A percentile compares a stretch with the other conserved stretches of the same genome.
phyloP scores from a whole-genome alignment of 2,797 vertebrate species.

The Falco berigora region DNA sequence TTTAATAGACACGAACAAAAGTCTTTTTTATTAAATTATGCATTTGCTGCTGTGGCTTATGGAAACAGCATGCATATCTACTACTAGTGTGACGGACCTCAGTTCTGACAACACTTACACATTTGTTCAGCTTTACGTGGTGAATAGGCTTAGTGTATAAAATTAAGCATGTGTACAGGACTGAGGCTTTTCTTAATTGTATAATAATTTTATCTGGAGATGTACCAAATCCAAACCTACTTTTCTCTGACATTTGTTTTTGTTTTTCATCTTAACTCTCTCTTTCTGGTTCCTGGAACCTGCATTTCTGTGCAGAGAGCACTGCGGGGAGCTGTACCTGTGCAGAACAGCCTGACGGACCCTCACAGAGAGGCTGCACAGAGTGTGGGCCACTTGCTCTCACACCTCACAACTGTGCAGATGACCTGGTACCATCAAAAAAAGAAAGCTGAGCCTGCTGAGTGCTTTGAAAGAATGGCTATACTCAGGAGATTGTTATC shows the following conservation, averaged over 20 bases:
- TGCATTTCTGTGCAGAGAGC: not conserved
- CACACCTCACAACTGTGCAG: not conserved
- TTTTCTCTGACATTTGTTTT: not conserved
- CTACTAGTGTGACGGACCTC: not conserved
- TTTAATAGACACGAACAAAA: conserved; percentile 50
- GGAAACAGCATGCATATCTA: conserved; percentile 30
- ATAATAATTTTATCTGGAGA: not conserved
- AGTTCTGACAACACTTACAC: conserved; percentile 9
- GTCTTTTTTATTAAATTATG: conserved; percentile 54
- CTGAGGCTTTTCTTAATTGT: conserved; percentile 10
- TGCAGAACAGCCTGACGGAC: not conserved
- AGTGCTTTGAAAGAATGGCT: not conserved
- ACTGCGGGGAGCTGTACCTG: rapidly evolving
- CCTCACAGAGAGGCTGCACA: not conserved
- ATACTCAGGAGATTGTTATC: not conserved
- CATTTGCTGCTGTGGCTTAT: conserved; percentile 39
- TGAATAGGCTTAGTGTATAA: conserved; percentile 40
- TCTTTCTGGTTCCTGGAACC: not conserved
- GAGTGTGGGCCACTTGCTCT: not conserved
- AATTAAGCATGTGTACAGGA: not conserved
- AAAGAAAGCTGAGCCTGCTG: not conserved
- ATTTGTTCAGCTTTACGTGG: not conserved
- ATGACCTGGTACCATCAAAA: not conserved
- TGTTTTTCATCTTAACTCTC: not conserved
- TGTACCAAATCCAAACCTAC: not conserved